Evolutionary conservation across 1,140 invertebrate species (phyloP).

Genomic region (Hylaeus volcanicus): DNA sequence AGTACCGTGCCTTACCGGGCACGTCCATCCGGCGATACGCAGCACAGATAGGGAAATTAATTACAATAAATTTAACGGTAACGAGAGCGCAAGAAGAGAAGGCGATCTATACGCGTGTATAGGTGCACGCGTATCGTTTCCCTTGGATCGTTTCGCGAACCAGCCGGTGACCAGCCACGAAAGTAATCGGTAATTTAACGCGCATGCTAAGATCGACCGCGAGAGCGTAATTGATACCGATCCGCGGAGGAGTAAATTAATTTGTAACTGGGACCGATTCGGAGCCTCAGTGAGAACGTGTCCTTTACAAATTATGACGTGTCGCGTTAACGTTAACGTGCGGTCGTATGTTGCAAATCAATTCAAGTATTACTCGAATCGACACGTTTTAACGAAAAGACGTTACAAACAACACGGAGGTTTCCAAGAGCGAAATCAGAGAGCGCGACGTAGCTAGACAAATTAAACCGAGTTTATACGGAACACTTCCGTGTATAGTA

Average conservation of each 20-base stretch:
- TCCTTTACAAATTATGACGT: not conserved
- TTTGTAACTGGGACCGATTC: conserved; percentile 12
- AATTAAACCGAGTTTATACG: conserved; percentile 35
- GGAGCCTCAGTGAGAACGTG: not conserved
- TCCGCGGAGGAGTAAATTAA: not conserved
- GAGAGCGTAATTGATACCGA: conserved; percentile 5
- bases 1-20: conserved; percentile 42
- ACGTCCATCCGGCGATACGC: conserved; percentile 71
- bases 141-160: conserved; percentile 36
- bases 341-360: not conserved
- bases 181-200: conserved; percentile 36
- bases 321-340: not conserved
- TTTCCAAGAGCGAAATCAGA: conserved; percentile 22
- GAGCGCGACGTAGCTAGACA: conserved; percentile 20
- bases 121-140: not conserved
- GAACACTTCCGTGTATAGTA: conserved; percentile 40
- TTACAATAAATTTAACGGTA: conserved; percentile 80
- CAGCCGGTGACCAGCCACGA: conserved; percentile 22
- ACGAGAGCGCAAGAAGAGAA: conserved; percentile 71
- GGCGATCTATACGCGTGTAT: conserved; percentile 5
- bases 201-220: not conserved
- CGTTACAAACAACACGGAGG: not conserved
- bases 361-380: too few relatives aligned
- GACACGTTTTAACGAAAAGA: not conserved
- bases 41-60: conserved; percentile 78